Base-by-base conservation (phyloP, 1,140 invertebrate genomes). In the Grapholita molesta region DNA sequence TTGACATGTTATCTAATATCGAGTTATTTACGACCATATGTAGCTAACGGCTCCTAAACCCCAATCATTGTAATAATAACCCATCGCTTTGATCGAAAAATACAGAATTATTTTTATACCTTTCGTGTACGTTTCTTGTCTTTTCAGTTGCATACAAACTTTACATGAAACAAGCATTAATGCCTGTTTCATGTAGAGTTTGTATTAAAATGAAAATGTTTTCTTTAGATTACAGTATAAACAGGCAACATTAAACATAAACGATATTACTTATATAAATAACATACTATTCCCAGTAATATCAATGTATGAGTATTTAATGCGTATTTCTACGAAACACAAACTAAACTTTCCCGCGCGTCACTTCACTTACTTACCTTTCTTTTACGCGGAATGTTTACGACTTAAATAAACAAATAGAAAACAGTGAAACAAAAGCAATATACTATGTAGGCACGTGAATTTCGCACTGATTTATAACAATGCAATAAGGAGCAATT, bases 331-430 rank as follows among this genome's bases (percentile, higher is more conserved):
- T 12, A 38, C 42, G 18, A 12, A 48, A 48, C 42, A 7, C 6
- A 48, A 48, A 73, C 66, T 28, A 8, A 42, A 69, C 68, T 25
- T 68, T 52, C 25, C 38, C 64, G 48, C 35, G 68, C 30, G 55
- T 21, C 18, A 8, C 12, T 18, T 3, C 53, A 89, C 87, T 89
- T 70, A 89, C 87, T 89, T 70, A 89, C 88, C 88, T 89, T 90
- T 85, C 86, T 84, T 79, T 88, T 90, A 8, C 88, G 86, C 71
- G 88, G 87, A 89, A 90, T 90, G 79, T 80, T 88, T 73, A 64
- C 68, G 73, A 77, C 72, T 83, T 80, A 75, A 48, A 70, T 69
- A 78, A 75, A 72, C 74, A 69, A 72, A 66, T 64, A 71, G 67
- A 66, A 68, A 48, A 69, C 71, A 73, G 52, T 61, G 70, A 69